Conservation (phyloP, 2,888 invertebrate genomes). For the Mantis religiosa region DNA sequence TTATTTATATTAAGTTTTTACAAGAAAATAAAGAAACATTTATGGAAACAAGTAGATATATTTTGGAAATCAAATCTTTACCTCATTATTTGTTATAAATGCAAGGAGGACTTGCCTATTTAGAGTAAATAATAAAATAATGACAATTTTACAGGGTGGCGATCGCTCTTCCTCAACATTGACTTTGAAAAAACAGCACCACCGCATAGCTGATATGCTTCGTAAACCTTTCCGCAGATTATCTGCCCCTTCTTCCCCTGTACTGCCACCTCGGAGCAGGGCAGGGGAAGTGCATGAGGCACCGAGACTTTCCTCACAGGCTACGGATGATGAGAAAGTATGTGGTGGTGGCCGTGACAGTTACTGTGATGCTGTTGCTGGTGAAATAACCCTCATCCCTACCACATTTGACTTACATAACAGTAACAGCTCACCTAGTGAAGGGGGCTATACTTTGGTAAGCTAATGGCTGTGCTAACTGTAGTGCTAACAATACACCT, state of each 20-base stretch:
- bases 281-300: constrained; percentile 19
- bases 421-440: constrained; percentile 18
- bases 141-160: constrained; percentile 29
- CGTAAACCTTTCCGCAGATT: constrained; percentile 65
- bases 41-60: neutral
- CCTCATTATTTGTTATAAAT: neutral
- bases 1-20: too few species aligned
- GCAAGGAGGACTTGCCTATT: neutral
- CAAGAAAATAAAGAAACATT: neutral
- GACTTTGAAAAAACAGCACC: constrained; percentile 53
- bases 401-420: neutral
- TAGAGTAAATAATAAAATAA: neutral
- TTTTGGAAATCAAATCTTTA: neutral
- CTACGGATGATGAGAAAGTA: constrained; percentile 24
- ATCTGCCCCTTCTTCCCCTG: constrained; percentile 61
- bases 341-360: constrained; percentile 15
- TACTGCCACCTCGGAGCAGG: constrained; percentile 35
- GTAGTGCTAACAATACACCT: neutral
- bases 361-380: neutral
- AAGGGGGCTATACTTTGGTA: constrained; percentile 17
- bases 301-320: neutral
- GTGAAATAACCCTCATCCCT: constrained; percentile 17
- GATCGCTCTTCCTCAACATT: constrained; percentile 41
- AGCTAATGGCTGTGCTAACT: neutral
- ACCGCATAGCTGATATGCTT: constrained; percentile 61